Evolutionary conservation across 2,797 vertebrate genomes (phyloP).

Genomic region (Chiloscyllium punctatum): DNA sequence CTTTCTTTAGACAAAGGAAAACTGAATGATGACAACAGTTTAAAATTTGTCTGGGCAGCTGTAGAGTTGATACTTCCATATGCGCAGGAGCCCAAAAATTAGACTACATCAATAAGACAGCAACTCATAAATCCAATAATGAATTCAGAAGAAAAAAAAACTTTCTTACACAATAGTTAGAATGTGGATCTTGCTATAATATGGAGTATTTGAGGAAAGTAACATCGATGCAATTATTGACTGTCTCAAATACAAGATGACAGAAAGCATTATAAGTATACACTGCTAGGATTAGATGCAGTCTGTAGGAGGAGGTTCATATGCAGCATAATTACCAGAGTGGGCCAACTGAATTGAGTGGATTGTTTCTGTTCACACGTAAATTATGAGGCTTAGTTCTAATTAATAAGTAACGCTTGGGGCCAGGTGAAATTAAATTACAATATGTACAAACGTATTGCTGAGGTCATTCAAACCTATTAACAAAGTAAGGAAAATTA

Average conservation of each 20-base stretch:
- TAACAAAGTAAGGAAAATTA: no score
- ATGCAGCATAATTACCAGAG: background rate
- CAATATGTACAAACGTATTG: background rate
- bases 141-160: background rate
- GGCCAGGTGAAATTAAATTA: background rate
- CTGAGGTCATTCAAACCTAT: background rate
- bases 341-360: background rate
- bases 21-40: background rate
- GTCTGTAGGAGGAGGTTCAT: background rate
- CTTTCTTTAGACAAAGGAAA: background rate
- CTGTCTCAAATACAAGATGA: background rate
- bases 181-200: background rate
- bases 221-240: no score
- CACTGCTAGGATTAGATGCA: background rate
- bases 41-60: background rate
- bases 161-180: background rate
- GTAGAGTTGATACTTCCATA: background rate
- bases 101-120: background rate
- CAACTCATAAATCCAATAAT: background rate
- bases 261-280: background rate
- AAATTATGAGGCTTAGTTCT: conserved; percentile 2
- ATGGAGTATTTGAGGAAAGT: background rate
- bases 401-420: background rate
- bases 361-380: background rate
- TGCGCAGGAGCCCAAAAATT: background rate